Conservation (phyloP, 1,140 invertebrate genomes). For the Tetragonula clypearis region DNA sequence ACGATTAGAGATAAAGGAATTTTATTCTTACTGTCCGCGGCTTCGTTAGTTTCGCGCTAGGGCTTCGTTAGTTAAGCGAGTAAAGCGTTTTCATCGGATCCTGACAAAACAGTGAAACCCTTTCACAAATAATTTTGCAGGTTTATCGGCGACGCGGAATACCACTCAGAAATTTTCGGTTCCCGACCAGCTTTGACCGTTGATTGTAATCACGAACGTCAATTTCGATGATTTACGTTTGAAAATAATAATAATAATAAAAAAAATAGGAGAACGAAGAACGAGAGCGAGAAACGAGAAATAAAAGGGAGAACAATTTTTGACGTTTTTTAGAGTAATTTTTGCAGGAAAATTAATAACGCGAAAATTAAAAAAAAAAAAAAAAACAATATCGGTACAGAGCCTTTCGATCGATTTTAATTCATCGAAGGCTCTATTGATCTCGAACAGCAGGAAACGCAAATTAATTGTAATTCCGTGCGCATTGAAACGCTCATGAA, state of each 20-base stretch:
- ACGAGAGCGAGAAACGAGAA: not conserved
- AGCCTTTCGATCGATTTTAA: conserved; percentile 31
- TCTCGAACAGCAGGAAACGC: not conserved
- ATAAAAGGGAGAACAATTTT: not conserved
- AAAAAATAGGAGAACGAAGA: too few relatives aligned
- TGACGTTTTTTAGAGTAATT: not conserved
- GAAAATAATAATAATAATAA: not conserved
- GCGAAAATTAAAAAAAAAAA: not conserved
- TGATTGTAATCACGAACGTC: conserved; percentile 7
- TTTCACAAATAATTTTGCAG: conserved; percentile 38
- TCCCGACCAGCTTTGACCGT: not conserved
- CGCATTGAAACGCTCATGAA: not conserved
- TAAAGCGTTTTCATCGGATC: conserved; percentile 12
- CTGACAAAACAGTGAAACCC: conserved; percentile 30
- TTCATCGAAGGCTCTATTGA: conserved; percentile 13
- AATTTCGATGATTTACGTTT: conserved; percentile 15
- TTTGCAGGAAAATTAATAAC: conserved; percentile 7
- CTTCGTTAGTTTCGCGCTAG: conserved; percentile 12
- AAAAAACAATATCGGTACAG: not conserved
- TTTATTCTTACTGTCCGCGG: not conserved
- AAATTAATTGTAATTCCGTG: conserved; percentile 6
- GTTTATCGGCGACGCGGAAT: conserved; percentile 26
- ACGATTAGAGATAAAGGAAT: not conserved
- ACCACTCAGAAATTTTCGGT: conserved; percentile 22
- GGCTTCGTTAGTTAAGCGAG: not conserved